Evolutionary conservation across 2,113 vertebrate genomes (phyloP).

Genomic region (Nesoenas mayeri): DNA sequence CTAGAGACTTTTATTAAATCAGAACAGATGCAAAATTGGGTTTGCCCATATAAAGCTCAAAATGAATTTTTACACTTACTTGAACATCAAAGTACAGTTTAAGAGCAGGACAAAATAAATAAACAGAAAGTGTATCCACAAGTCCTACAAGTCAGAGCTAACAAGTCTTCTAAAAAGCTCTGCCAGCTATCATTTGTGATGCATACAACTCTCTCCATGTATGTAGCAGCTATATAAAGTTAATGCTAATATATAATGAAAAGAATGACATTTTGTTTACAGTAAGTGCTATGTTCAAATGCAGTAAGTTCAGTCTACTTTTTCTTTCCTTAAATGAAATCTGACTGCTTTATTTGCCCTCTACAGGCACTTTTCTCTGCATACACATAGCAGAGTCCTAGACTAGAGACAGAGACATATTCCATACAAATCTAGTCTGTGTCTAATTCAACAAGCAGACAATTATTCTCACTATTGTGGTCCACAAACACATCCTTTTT

Average conservation of each 20-base stretch:
- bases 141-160: background rate
- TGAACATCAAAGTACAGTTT: slow-evolving; percentile 34
- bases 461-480: background rate
- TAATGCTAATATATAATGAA: background rate
- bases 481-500: background rate
- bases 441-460: background rate
- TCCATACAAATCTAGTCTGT: background rate
- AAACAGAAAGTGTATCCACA: background rate
- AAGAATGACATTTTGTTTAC: background rate
- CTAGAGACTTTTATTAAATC: slow-evolving; percentile 16
- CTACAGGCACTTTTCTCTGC: background rate
- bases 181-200: background rate
- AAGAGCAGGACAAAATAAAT: background rate
- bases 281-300: background rate
- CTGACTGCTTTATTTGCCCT: background rate
- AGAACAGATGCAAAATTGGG: background rate
- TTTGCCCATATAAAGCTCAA: background rate
- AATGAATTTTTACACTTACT: slow-evolving; percentile 27
- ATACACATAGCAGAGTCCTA: background rate
- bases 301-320: background rate
- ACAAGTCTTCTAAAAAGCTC: background rate
- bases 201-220: background rate
- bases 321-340: background rate
- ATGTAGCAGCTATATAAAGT: background rate
- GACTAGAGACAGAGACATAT: background rate